Base-by-base conservation (phyloP, 2,888 invertebrate genomes). In the Philereme transversata region DNA sequence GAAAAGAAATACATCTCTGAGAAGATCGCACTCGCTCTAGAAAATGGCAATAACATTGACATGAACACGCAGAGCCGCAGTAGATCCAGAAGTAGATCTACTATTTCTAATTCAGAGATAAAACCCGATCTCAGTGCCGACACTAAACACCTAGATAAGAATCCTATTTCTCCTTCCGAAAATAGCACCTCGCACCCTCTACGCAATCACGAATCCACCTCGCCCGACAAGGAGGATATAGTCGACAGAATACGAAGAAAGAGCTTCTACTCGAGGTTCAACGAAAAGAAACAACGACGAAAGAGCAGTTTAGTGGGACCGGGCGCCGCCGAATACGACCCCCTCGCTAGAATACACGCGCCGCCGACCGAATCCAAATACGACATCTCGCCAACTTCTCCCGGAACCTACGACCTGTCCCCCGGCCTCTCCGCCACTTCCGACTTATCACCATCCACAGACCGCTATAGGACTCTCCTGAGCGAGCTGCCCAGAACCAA, bases 191-290 rank as follows among this genome's bases (percentile, higher is more conserved):
- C 69, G 76, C 86, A 73, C 71, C 90, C 76, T 73, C 85, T 74
- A 67, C 92, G 83, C 75, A 93, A 75, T 82, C 93, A 67, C 78
- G 94, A 86, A 78, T 80, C 90, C 34, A 83, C 83, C 38, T 84
- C 90, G 8, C 91, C 92, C 8, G 93, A 95, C 64, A 87, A 86
- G 65, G 97, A 97, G 77, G 97, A 97, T 62, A 95, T 98, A 46
- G 95, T 95, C 54, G 98, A 98, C 77, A 93, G 98, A 74, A 98
- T 98, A 74, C 93, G 97, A 71, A 93, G 98, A 40, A 97, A 97
- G 82, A 97, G 97, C 82, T 98, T 97, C 87, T 98, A 97, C 80
- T 95, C 96, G 9, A 93, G 97, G 70, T 98, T 98, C 81, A 97
- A 98, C 81, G 97, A 97, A 78, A 95, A 96, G 80, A 96, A 96